Evolutionary conservation across 2,797 vertebrate genomes (phyloP).

Genomic region (Tragelaphus eurycerus): DNA sequence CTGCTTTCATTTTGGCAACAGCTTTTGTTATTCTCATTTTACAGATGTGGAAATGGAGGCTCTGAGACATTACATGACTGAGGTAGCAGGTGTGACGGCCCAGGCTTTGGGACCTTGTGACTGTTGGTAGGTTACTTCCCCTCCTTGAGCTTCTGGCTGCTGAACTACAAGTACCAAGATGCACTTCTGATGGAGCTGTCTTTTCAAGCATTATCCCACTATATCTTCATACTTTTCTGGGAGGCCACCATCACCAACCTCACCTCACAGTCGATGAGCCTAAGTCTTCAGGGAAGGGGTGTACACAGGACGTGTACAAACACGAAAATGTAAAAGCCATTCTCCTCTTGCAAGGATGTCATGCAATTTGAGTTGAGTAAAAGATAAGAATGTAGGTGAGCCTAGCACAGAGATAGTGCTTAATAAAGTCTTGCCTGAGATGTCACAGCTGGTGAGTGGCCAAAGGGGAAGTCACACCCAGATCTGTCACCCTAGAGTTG

Average conservation of each 20-base stretch:
- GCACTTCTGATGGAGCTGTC: too few species aligned
- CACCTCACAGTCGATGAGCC: accelerated
- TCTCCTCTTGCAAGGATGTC: not conserved
- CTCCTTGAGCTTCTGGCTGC: not conserved
- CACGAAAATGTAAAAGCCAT: not conserved
- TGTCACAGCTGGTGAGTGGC: not conserved
- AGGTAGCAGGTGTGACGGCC: not conserved
- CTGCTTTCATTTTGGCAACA: not conserved
- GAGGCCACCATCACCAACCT: not conserved
- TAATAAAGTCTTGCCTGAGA: not conserved
- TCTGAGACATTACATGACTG: not conserved
- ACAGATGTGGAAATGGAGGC: not conserved
- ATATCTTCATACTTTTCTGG: not conserved
- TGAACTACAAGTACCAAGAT: not conserved
- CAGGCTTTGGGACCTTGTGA: not conserved
- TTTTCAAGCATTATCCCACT: not conserved
- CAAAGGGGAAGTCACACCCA: not conserved
- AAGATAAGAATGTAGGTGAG: not conserved
- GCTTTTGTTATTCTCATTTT: not conserved
- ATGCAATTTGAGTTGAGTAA: not conserved
- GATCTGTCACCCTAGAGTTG: not conserved
- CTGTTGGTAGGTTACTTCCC: not conserved
- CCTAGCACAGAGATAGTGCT: not conserved
- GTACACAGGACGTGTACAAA: not conserved
- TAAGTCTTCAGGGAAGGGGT: not conserved